Evolutionary conservation across 30 jellyfish, hydroid and myxozoan genomes (phyloP).

Genomic region (Morbakka virulenta): DNA sequence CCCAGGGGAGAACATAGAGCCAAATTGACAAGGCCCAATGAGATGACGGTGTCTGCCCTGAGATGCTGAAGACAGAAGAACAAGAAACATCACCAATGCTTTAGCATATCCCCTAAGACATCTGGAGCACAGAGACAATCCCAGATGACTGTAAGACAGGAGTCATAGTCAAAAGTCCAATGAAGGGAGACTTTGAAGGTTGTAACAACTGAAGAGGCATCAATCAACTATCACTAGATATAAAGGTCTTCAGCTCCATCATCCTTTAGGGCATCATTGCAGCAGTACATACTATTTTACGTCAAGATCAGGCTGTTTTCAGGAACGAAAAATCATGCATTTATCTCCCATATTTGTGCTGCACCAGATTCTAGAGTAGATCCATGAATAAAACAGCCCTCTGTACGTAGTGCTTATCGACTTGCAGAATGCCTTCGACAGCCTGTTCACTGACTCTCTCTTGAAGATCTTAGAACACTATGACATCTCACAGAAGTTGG

Average conservation of each 20-base stretch:
- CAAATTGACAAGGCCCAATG: background rate
- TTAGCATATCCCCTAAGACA: too few species aligned
- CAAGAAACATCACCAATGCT: background rate
- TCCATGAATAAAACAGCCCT: background rate
- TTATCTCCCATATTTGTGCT: background rate
- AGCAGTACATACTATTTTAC: background rate
- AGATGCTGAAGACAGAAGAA: background rate
- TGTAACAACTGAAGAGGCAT: too few species aligned
- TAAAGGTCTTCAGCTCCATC: background rate
- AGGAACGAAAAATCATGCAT: background rate
- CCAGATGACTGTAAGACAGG: background rate
- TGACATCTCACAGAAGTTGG: background rate
- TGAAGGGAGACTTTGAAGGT: background rate
- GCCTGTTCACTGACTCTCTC: background rate
- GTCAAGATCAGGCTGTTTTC: background rate
- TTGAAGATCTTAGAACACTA: background rate
- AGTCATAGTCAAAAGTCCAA: background rate
- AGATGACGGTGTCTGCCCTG: background rate
- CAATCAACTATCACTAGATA: too few species aligned
- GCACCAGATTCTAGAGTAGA: too few species aligned
- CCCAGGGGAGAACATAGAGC: background rate
- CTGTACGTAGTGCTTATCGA: background rate
- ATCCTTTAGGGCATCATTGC: background rate
- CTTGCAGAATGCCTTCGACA: background rate
- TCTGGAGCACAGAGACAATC: conserved; percentile 1